Percentiles rank a stretch among this genome's conserved stretches.
Evolutionary conservation across 2,888 invertebrate species (phyloP).

Genomic region (Cordilura impudica): DNA sequence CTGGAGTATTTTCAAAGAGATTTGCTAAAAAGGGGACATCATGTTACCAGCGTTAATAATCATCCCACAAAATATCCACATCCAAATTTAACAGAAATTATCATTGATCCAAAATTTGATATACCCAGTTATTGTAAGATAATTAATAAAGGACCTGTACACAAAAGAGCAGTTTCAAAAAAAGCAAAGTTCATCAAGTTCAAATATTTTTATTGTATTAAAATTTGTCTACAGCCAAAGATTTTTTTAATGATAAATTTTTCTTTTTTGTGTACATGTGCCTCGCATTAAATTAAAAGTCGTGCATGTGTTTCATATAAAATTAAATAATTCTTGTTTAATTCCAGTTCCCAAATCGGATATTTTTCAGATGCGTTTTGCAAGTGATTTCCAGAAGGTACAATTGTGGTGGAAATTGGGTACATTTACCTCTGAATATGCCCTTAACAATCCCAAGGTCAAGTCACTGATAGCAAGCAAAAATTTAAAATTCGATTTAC

Average conservation of each 20-base stretch:
- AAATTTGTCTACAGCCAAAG: no score
- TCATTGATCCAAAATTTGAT: constrained; percentile 74
- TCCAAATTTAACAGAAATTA: constrained; percentile 77
- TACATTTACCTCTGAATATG: constrained; percentile 72
- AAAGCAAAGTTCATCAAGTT: background rate
- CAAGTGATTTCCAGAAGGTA: constrained; percentile 74
- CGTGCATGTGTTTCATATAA: no score
- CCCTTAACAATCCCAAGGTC: constrained; percentile 72
- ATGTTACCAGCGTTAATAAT: constrained; percentile 76
- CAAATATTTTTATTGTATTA: no score
- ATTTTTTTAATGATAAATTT: no score
- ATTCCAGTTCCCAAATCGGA: constrained; percentile 73
- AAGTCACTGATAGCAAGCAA: constrained; percentile 72
- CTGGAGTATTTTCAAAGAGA: constrained; percentile 75
- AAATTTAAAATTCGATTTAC: constrained; percentile 76
- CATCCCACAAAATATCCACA: constrained; percentile 75
- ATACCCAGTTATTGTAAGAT: constrained; percentile 75
- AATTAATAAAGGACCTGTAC: background rate
- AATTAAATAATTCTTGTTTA: no score
- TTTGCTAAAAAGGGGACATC: constrained; percentile 77
- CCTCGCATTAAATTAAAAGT: no score
- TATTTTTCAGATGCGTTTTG: constrained; percentile 74
- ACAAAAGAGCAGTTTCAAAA: no score
- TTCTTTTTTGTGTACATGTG: no score
- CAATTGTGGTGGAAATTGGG: constrained; percentile 74